phyloP scores from a whole-genome alignment of 2,797 vertebrate species.

The Borostomias antarcticus region DNA sequence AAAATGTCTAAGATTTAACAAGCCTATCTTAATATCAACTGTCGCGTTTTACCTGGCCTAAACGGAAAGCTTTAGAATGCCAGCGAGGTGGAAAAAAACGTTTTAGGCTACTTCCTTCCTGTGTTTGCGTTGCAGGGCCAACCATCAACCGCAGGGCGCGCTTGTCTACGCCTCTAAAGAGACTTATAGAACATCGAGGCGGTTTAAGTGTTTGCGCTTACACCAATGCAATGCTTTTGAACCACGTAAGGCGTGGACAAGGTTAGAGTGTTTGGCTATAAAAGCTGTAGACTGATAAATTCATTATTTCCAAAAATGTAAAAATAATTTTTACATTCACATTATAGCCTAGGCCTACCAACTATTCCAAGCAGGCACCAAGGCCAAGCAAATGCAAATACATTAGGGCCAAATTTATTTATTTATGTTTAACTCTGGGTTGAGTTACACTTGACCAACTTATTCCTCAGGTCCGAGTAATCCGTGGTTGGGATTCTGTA shows the following conservation, averaged over 20 bases:
- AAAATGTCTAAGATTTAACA: background rate
- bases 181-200: background rate
- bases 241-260: too few species aligned
- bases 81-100: background rate
- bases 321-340: too few species aligned
- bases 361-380: too few species aligned
- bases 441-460: conserved; percentile 9
- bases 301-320: too few species aligned
- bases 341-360: too few species aligned
- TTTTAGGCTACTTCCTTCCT: conserved; percentile 7
- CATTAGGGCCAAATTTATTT: too few species aligned
- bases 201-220: background rate
- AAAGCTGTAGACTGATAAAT: too few species aligned
- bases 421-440: conserved; percentile 8
- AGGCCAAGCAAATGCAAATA: too few species aligned
- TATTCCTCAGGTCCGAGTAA: too few species aligned
- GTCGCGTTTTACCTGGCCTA: background rate
- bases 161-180: background rate
- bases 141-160: background rate
- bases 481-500: too few species aligned
- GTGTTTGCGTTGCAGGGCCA: background rate
- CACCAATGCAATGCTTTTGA: background rate
- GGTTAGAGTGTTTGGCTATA: too few species aligned
- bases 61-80: background rate
- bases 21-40: background rate